phyloP scores from a whole-genome alignment of 2,113 vertebrate genomes.

The Rousettus leschenaultii region DNA sequence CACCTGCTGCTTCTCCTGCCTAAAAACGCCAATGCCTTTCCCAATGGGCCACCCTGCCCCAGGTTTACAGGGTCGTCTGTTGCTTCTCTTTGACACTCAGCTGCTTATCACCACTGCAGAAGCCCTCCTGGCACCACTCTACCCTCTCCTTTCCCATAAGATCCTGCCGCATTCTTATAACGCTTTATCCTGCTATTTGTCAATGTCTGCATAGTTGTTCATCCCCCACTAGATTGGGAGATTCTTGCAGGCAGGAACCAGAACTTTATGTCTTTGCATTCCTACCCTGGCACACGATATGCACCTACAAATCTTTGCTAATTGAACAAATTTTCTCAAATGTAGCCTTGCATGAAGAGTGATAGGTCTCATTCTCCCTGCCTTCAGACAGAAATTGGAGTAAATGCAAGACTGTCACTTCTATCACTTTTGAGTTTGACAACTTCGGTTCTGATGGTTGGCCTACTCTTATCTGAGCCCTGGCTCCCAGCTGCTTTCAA shows the following conservation, averaged over 20 bases:
- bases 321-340: neutral
- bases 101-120: neutral
- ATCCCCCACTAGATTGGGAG: neutral
- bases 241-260: neutral
- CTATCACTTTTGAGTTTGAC: neutral
- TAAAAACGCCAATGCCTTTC: neutral
- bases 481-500: neutral
- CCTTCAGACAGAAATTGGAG: neutral
- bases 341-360: neutral
- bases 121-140: neutral
- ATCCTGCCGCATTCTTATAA: neutral
- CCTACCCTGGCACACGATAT: neutral
- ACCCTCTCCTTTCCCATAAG: neutral
- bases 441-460: neutral
- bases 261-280: neutral
- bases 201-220: neutral
- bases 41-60: fast-evolving
- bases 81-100: neutral
- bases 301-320: neutral
- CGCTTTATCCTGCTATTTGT: neutral
- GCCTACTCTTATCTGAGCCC: neutral
- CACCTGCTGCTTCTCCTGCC: neutral
- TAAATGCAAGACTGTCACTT: neutral
- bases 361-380: neutral
- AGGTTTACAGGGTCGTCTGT: neutral